Evolutionary conservation across 1,140 invertebrate genomes (phyloP), one percentile per base, ranked within the genome.

Genomic region (Anoplophora glabripennis): DNA sequence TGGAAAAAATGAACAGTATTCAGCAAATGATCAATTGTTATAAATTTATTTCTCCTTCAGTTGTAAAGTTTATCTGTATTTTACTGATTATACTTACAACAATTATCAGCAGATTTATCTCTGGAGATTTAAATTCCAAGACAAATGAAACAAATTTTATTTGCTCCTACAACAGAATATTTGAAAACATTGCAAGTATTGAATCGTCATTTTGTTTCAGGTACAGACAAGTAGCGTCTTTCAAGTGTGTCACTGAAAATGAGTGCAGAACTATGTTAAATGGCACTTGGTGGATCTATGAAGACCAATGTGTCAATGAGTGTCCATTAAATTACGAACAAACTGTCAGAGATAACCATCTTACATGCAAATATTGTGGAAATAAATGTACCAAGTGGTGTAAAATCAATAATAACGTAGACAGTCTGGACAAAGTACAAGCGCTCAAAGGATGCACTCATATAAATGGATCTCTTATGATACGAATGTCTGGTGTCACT

Each of bases 381-480:
- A 80, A 79, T 1, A 63, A 72, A 0, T 89, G 88, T 66, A 72
- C 75, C 35, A 86, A 85, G 70, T 82, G 83, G 42, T 96, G 94
- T 69, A 14, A 65, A 4, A 83, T 84, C 0, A 77, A 73, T 1
- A 81, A 78, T 45, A 83, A 93, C 2, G 86, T 91, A 1, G 57
- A 67, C 64, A 92, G 84, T 46, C 83, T 92, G 49, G 79, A 82
- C 4, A 78, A 84, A 0, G 86, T 89, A 0, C 85, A 92, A 71
- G 81, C 79, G 49, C 81, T 92, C 8, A 81, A 84, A 52, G 92
- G 90, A 0, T 98, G 96, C 74, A 96, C 93, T 0, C 81, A 86
- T 61, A 89, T 94, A 36, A 83, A 81, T 2, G 87, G 90, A 0
- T 83, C 84, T 42, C 77, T 98, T 0, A 86, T 88, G 62, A 94